phyloP scores from a whole-genome alignment of 2,888 invertebrate species.

The Drosophila limbata region DNA sequence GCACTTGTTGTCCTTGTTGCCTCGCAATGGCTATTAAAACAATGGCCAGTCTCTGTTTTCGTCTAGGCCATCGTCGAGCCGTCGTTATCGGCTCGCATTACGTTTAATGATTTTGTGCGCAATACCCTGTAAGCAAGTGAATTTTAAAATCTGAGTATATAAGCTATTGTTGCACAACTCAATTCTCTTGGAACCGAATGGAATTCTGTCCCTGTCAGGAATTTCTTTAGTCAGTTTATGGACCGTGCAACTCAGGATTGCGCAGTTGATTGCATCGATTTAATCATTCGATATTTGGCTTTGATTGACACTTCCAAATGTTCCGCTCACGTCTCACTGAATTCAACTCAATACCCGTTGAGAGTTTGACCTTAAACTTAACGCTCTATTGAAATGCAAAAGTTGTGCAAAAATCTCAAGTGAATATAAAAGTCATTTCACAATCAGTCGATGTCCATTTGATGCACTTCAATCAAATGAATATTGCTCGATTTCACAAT shows the following conservation, averaged over 20 bases:
- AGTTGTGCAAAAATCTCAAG: background rate
- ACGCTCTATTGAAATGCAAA: background rate
- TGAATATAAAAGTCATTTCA: background rate
- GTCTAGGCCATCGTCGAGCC: slow-evolving; percentile 26
- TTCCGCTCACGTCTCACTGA: background rate
- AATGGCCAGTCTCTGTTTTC: slow-evolving; percentile 27
- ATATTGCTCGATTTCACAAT: slow-evolving; percentile 9
- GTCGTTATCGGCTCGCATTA: slow-evolving; percentile 38
- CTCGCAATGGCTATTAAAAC: slow-evolving; percentile 29
- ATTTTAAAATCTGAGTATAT: background rate
- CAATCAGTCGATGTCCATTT: slow-evolving; percentile 11
- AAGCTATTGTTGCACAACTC: background rate
- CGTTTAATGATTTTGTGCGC: slow-evolving; percentile 34
- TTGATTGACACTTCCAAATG: slow-evolving; percentile 54
- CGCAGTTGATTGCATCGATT: slow-evolving; percentile 30
- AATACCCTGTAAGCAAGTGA: slow-evolving; percentile 21
- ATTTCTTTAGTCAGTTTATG: slow-evolving; percentile 24
- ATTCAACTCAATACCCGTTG: slow-evolving; percentile 2
- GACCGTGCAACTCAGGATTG: slow-evolving; percentile 36
- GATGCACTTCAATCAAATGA: slow-evolving; percentile 18
- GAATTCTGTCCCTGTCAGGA: background rate
- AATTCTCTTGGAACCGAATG: background rate
- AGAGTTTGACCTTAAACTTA: background rate
- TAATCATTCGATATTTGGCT: slow-evolving; percentile 55
- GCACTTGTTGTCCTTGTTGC: slow-evolving; percentile 40